phyloP scores from a whole-genome alignment of 1,140 invertebrate species.

The Dolichoris vasculosae region DNA sequence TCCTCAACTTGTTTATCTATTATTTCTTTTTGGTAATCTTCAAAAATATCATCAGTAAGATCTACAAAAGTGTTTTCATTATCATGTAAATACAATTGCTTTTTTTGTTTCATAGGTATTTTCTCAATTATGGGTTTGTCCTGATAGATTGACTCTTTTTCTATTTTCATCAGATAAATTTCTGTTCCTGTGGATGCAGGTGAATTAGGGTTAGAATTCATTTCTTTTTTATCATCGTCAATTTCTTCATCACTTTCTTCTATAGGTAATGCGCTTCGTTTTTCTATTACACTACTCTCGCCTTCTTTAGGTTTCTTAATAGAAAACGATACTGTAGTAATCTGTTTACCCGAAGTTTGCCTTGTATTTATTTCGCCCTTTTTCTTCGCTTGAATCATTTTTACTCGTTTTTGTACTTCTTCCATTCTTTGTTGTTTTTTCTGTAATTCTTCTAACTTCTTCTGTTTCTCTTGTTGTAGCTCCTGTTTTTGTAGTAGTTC shows the following conservation, averaged over 20 bases:
- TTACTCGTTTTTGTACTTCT: conserved; percentile 73
- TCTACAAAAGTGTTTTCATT: conserved; percentile 72
- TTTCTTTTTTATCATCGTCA: conserved; percentile 72
- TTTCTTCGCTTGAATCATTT: conserved; percentile 73
- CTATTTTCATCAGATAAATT: conserved; percentile 30
- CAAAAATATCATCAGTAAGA: conserved; percentile 74
- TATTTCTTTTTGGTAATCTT: conserved; percentile 69
- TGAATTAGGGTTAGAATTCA: conserved; percentile 38
- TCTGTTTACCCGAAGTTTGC: conserved; percentile 60
- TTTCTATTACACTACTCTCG: conserved; percentile 79
- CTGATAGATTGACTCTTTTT: conserved; percentile 40
- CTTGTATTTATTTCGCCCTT: conserved; percentile 61
- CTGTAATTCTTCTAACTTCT: conserved; percentile 69
- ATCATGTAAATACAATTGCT: not conserved
- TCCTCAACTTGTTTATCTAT: conserved; percentile 76
- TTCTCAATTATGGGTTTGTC: not conserved
- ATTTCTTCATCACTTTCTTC: conserved; percentile 85
- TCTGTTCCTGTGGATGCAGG: conserved; percentile 7
- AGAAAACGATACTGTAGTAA: conserved; percentile 84
- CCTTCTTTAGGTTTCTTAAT: conserved; percentile 87
- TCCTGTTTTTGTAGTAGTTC: conserved; percentile 71
- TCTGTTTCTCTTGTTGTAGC: conserved; percentile 71
- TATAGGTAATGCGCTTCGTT: conserved; percentile 79
- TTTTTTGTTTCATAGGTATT: not conserved
- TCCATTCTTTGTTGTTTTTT: conserved; percentile 73